Percentiles rank a stretch among this genome's conserved stretches.
Evolutionary conservation across 1,140 invertebrate genomes (phyloP).

Genomic region (Triops cancriformis): DNA sequence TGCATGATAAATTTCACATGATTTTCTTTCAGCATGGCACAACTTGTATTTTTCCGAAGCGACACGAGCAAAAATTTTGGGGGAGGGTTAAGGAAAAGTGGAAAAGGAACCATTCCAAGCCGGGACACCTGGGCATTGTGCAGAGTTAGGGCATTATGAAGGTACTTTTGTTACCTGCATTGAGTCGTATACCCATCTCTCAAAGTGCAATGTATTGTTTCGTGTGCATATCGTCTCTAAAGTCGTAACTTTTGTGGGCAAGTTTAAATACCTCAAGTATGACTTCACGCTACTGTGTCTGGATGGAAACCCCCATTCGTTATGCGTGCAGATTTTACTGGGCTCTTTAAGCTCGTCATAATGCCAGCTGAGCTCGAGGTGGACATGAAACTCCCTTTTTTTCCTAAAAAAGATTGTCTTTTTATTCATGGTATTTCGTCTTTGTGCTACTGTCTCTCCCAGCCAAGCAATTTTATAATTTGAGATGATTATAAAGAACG

Average conservation of each 20-base stretch:
- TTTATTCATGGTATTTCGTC: not conserved
- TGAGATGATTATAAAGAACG: conserved; percentile 4
- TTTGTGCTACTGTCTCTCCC: not conserved
- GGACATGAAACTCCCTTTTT: not conserved
- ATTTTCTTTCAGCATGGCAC: no score
- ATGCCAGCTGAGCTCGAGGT: not conserved
- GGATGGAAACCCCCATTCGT: conserved; percentile 1
- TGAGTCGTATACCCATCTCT: not conserved
- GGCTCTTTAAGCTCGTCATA: conserved; percentile 3
- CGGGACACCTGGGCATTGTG: conserved; percentile 7
- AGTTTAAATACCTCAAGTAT: conserved; percentile 7
- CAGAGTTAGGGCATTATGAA: not conserved
- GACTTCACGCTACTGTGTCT: conserved; percentile 4
- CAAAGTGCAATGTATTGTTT: not conserved
- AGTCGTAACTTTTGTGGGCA: not conserved
- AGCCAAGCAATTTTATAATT: conserved; percentile 7
- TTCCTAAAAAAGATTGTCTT: not conserved
- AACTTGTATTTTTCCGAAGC: no score
- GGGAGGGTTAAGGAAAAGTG: no score
- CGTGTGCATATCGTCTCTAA: conserved; percentile 1
- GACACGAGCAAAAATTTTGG: no score
- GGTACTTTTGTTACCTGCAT: not conserved
- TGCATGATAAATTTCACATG: no score
- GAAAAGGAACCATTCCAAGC: not conserved
- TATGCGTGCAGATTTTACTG: conserved; percentile 5